These are phyloP conservation scores for Geophilus truncorum DNA, from an alignment of 2,888 invertebrate species.

Conservation along the genomic window DNA sequence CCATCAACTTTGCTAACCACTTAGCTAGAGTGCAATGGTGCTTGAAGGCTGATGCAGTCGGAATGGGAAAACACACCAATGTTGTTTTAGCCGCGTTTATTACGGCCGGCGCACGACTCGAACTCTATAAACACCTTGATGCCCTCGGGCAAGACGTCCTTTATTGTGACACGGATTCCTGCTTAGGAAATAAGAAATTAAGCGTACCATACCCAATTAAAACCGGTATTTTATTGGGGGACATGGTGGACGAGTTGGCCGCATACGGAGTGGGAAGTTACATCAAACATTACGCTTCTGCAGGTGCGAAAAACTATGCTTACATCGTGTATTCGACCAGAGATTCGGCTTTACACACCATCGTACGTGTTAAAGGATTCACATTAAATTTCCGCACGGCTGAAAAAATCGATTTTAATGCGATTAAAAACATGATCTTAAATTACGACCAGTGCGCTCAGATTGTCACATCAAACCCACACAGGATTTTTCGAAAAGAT, in stretches of 20 bases:
- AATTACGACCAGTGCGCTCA: too few species aligned
- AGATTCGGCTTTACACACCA: too few species aligned
- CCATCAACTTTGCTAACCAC: background rate
- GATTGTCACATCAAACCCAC: too few species aligned
- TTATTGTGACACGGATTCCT: background rate
- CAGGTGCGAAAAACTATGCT: background rate
- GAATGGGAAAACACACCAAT: background rate
- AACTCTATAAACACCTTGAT: background rate
- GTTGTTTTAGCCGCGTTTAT: background rate
- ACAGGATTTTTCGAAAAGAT: too few species aligned
- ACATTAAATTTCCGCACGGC: too few species aligned
- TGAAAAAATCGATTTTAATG: too few species aligned
- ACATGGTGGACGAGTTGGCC: background rate
- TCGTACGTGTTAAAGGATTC: too few species aligned
- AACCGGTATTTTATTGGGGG: background rate
- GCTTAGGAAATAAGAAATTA: background rate
- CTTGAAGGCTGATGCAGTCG: background rate
- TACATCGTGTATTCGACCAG: too few species aligned
- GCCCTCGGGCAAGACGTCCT: background rate
- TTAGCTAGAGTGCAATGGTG: background rate
- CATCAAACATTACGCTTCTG: background rate
- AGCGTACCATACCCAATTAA: background rate
- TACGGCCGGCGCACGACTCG: background rate
- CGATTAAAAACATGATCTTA: too few species aligned
- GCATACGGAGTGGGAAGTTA: background rate